Percentiles rank a stretch among this genome's conserved stretches.
phyloP scores from a whole-genome alignment of 2,113 vertebrate genomes.

The Pygoscelis adeliae region DNA sequence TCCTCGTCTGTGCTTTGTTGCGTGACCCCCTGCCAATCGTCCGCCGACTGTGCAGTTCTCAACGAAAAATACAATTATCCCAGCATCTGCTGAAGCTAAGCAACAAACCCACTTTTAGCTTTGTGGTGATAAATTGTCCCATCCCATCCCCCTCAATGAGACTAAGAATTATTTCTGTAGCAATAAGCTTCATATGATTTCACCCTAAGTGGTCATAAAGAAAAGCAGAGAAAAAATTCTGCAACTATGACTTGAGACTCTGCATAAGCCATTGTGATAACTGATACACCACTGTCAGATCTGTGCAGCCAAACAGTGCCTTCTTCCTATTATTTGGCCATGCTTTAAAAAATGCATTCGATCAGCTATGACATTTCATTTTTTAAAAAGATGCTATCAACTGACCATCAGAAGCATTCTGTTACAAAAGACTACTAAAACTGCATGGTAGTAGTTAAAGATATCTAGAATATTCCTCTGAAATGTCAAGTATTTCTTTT shows the following conservation, averaged over 20 bases:
- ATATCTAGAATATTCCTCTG: neutral
- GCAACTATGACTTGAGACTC: neutral
- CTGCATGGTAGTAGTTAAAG: neutral
- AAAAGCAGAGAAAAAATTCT: neutral
- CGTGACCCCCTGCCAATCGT: neutral
- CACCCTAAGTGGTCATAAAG: neutral
- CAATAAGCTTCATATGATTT: neutral
- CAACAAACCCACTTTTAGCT: neutral
- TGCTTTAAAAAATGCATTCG: neutral
- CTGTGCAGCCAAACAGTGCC: neutral
- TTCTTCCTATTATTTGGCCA: neutral
- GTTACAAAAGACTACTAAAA: neutral
- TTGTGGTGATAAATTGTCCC: neutral
- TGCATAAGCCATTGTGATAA: neutral
- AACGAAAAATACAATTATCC: neutral
- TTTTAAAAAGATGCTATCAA: neutral
- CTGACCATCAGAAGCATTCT: neutral
- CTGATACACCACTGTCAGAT: neutral
- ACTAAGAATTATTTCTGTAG: neutral
- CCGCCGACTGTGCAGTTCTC: neutral
- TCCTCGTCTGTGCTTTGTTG: neutral
- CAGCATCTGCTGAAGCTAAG: neutral
- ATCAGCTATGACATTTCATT: neutral
- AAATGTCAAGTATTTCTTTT: neutral
- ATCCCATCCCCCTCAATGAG: neutral